Evolutionary conservation across 2,113 vertebrate genomes (phyloP).

Genomic region (Anarhynchus alexandrinus): DNA sequence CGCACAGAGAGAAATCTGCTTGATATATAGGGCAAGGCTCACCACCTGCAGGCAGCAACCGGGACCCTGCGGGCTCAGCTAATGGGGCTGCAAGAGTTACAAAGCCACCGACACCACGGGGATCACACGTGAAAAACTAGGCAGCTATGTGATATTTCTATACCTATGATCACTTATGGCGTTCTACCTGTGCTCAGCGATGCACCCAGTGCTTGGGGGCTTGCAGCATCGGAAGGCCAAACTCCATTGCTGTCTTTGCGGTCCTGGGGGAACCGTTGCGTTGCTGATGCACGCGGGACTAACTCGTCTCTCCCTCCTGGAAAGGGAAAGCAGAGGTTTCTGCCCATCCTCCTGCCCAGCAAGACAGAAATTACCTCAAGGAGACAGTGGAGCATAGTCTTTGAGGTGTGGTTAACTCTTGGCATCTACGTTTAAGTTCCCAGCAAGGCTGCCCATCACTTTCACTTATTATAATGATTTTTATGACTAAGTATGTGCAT

Average conservation of each 20-base stretch:
- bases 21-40: neutral
- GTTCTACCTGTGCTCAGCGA: neutral
- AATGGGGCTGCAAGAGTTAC: neutral
- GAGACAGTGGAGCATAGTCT: neutral
- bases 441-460: neutral
- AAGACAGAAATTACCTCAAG: neutral
- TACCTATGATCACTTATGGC: neutral
- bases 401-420: neutral
- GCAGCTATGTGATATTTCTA: neutral
- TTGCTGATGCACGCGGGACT: too few species aligned
- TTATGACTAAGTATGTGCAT: neutral
- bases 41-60: neutral
- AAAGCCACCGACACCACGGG: neutral
- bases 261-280: neutral
- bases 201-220: neutral
- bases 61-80: neutral
- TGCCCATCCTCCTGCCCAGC: neutral
- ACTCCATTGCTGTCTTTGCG: neutral
- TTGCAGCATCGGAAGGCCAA: neutral
- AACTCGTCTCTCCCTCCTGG: neutral
- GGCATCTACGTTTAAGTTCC: neutral
- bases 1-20: neutral
- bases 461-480: neutral
- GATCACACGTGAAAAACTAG: accelerated
- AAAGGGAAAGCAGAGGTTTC: neutral